Conservation (phyloP, 2,888 invertebrate species). For the Agrochola circellaris region DNA sequence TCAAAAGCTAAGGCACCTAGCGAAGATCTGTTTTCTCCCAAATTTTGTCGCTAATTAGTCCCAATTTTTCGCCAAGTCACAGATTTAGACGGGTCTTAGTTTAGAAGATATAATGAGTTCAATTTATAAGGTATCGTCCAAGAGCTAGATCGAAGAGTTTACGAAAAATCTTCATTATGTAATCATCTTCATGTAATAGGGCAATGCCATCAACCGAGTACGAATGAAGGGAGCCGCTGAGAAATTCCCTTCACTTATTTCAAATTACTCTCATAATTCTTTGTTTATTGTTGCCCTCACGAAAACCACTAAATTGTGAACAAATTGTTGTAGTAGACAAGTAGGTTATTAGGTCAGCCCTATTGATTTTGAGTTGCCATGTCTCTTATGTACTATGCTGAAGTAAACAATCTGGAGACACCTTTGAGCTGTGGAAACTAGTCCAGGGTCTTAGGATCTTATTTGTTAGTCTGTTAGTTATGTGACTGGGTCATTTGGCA, state of each 20-base stretch:
- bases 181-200: too few species aligned
- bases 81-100: too few species aligned
- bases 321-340: slow-evolving; percentile 9
- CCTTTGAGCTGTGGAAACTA: slow-evolving; percentile 10
- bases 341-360: slow-evolving; percentile 14
- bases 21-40: too few species aligned
- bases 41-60: too few species aligned
- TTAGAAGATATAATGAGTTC: too few species aligned
- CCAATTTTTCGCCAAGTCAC: too few species aligned
- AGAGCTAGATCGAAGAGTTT: too few species aligned
- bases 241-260: background rate
- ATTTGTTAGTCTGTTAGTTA: background rate
- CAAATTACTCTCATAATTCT: background rate
- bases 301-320: background rate
- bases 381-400: background rate
- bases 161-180: too few species aligned
- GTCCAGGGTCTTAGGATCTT: slow-evolving; percentile 12
- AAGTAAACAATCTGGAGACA: slow-evolving; percentile 2
- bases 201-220: too few species aligned
- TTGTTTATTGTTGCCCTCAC: background rate
- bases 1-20: too few species aligned
- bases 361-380: slow-evolving; percentile 40
- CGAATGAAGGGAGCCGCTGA: too few species aligned
- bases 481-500: background rate
- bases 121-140: too few species aligned